A percentile compares a stretch with the other conserved stretches of the same genome.
These are phyloP conservation scores for Stichodactyla helianthus DNA, from an alignment of 64 coral and sea anemone genomes.

Conservation along the genomic window DNA sequence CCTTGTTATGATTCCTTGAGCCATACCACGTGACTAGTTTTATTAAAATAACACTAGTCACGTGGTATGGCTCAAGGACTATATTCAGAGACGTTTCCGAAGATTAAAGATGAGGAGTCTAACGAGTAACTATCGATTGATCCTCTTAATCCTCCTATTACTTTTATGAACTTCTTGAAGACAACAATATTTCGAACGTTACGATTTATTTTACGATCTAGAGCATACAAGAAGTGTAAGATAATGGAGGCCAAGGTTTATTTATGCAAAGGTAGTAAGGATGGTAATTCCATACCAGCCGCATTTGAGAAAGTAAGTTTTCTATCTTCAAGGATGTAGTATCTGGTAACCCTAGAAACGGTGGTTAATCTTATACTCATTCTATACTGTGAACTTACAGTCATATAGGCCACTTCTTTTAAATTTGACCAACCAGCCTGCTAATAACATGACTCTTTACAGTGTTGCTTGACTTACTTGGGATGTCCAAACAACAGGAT, in stretches of 20 bases:
- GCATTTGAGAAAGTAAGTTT: constrained; percentile 35
- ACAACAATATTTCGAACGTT: not conserved
- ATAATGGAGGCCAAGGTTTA: constrained; percentile 20
- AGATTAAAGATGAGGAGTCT: not conserved
- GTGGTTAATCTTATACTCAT: not conserved
- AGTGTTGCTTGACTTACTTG: constrained; percentile 57
- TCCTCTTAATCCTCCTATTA: not conserved
- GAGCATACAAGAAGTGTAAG: constrained; percentile 11
- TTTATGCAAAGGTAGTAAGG: constrained; percentile 23
- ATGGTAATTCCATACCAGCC: not conserved
- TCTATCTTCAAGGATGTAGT: not conserved
- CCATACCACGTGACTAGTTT: not conserved
- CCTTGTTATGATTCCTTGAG: not conserved
- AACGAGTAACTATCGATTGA: not conserved
- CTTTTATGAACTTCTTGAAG: not conserved
- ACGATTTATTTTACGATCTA: not conserved
- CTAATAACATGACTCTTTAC: not conserved
- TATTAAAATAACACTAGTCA: not conserved
- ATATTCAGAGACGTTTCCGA: not conserved
- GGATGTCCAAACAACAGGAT: constrained; percentile 46
- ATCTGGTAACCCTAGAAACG: not conserved
- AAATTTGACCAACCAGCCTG: too few species aligned
- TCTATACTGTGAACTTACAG: not conserved
- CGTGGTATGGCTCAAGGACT: too few species aligned
- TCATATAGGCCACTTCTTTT: too few species aligned